Evolutionary conservation across 1,140 invertebrate species (phyloP).

Genomic region (Megalonaias nervosa): DNA sequence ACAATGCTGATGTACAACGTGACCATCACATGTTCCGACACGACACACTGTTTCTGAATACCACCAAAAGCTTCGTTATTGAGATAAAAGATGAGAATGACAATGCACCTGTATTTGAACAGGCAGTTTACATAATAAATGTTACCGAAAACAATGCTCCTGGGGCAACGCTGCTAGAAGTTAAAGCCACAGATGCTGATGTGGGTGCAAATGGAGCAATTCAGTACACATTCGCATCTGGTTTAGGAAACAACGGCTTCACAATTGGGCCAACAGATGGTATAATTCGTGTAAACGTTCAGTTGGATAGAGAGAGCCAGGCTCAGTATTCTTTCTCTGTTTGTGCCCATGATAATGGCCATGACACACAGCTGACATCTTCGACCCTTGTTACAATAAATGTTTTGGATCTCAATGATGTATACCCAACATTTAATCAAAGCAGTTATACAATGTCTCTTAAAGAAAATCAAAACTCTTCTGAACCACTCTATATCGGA

Average conservation of each 20-base stretch:
- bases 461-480: constrained; percentile 29
- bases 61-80: constrained; percentile 55
- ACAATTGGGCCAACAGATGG: constrained; percentile 47
- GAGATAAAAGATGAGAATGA: constrained; percentile 62
- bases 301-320: constrained; percentile 50
- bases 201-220: constrained; percentile 49
- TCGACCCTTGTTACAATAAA: constrained; percentile 53
- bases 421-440: constrained; percentile 81
- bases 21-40: constrained; percentile 53
- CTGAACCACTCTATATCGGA: constrained; percentile 29
- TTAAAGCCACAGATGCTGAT: constrained; percentile 60
- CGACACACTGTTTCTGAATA: constrained; percentile 46
- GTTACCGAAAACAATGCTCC: constrained; percentile 54
- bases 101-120: constrained; percentile 53
- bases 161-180: constrained; percentile 45
- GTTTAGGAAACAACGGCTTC: constrained; percentile 34
- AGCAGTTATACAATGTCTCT: constrained; percentile 32
- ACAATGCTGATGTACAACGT: constrained; percentile 19
- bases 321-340: constrained; percentile 33
- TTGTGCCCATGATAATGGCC: constrained; percentile 38
- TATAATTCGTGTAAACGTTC: constrained; percentile 36
- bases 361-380: constrained; percentile 81
- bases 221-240: constrained; percentile 36
- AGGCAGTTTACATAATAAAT: constrained; percentile 33
- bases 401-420: constrained; percentile 89